Base-by-base conservation (phyloP, 2,888 invertebrate genomes). In the Caenorhabditis angaria region DNA sequence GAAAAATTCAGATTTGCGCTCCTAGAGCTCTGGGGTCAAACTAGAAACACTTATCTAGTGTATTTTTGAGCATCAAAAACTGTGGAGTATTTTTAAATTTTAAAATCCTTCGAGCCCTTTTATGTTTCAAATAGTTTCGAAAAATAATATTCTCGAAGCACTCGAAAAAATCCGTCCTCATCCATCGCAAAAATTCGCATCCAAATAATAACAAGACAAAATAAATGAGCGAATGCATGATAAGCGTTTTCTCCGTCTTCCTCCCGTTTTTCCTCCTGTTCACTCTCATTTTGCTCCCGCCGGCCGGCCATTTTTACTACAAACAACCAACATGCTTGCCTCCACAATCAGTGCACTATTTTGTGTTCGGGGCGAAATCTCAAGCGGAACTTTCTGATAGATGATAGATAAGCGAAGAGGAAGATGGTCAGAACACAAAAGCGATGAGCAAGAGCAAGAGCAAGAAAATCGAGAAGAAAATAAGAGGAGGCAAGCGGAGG, bases 241-340 rank as follows among this genome's bases (percentile, higher is more conserved):
- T 41, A 41, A 41, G 32, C 48, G 6, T 48, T 18, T 48, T 48
- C 48, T 48, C 14, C 48, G 5, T 48, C 48, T 48, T 48, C 48
- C 14, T 48, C 48, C 22, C 14, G 4, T 18, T 48, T 18, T 48
- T 18, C 6, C 25, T 51, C 51, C 2, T n/a, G 4, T n/a, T 51
- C 51, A 10, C 25, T 25, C 25, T n/a, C 51, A 12, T 41, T 14
- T 41, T 41, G 10, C 14, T 41, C 41, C 14, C 14, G 47, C 61
- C 41, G 55, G 51, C 41, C 55, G 59, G 55, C 69, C 41, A 41
- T 10, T 41, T 66, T 68, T 68, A 68, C 68, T 68, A 68, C 66
- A 67, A 61, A 57, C 61, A 51, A n/a, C n/a, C n/a, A n/a, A n/a
- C n/a, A n/a, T n/a, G n/a, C n/a, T n/a, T 59, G 54, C 61, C 51